Evolutionary conservation across 2,113 vertebrate species (phyloP).

Genomic region (Rousettus leschenaultii): DNA sequence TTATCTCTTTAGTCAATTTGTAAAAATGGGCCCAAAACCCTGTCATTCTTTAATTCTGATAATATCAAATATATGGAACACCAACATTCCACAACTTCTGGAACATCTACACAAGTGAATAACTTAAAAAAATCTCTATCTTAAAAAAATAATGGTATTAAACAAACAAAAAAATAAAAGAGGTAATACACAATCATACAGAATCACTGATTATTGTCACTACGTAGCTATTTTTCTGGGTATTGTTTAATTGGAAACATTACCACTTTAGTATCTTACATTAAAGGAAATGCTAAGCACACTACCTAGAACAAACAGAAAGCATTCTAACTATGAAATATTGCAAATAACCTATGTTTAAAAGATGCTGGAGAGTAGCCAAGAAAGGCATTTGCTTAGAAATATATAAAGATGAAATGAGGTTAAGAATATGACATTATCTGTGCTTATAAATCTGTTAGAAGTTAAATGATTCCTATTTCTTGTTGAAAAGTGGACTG

Average conservation of each 20-base stretch:
- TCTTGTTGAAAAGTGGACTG: constrained; percentile 9
- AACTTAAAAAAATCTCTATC: not conserved
- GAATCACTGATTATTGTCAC: not conserved
- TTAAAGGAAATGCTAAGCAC: not conserved
- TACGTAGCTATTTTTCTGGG: not conserved
- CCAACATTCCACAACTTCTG: not conserved
- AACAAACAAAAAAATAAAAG: constrained; percentile 3
- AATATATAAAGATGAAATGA: constrained; percentile 40
- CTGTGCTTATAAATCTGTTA: not conserved
- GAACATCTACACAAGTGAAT: not conserved
- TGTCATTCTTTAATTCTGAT: constrained; percentile 31
- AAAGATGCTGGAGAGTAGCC: not conserved
- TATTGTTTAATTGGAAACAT: not conserved
- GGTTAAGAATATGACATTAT: not conserved
- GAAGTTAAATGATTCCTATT: constrained; percentile 20
- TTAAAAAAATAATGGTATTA: not conserved
- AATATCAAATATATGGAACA: not conserved
- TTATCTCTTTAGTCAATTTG: not conserved
- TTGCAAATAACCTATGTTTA: not conserved
- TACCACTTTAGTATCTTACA: not conserved
- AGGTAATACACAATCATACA: not conserved
- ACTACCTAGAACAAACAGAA: not conserved
- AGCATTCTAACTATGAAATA: constrained; percentile 27
- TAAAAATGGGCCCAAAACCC: constrained; percentile 11
- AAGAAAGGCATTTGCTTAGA: constrained; percentile 26